These are phyloP conservation scores for Cherax quadricarinatus DNA, from an alignment of 1,140 invertebrate species.

Conservation along the genomic window DNA sequence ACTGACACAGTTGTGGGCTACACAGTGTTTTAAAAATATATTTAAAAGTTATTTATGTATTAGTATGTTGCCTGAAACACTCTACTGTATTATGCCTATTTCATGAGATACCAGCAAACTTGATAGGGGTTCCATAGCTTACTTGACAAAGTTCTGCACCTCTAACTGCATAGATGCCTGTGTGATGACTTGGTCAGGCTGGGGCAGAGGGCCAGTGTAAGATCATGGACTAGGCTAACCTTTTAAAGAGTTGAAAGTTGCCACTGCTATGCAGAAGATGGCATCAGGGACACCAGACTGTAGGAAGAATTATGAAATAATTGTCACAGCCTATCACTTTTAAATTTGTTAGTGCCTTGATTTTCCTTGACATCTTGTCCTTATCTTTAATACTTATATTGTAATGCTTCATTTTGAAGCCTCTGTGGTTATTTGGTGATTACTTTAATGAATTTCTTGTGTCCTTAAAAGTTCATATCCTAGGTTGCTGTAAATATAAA, in stretches of 20 bases:
- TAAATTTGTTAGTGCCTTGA: background rate
- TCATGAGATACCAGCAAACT: background rate
- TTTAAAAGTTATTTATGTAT: too few species aligned
- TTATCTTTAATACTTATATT: background rate
- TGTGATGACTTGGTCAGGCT: too few species aligned
- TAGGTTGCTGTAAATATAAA: background rate
- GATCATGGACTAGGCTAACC: too few species aligned
- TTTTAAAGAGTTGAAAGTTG: too few species aligned
- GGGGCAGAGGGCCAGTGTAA: too few species aligned
- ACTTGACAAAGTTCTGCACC: too few species aligned
- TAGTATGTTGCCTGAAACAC: too few species aligned
- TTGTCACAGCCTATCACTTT: too few species aligned
- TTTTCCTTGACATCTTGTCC: background rate
- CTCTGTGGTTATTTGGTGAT: background rate
- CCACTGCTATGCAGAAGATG: too few species aligned
- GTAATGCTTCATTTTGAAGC: background rate
- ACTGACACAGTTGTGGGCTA: background rate
- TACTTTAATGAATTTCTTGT: slow-evolving; percentile 8
- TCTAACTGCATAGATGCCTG: too few species aligned
- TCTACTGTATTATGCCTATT: background rate
- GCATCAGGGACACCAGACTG: too few species aligned
- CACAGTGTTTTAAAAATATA: background rate
- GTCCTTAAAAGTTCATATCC: slow-evolving; percentile 24
- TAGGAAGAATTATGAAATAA: too few species aligned
- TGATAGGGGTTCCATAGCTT: background rate